Conservation (phyloP, 2,797 vertebrate species). For the Pipistrellus kuhlii region DNA sequence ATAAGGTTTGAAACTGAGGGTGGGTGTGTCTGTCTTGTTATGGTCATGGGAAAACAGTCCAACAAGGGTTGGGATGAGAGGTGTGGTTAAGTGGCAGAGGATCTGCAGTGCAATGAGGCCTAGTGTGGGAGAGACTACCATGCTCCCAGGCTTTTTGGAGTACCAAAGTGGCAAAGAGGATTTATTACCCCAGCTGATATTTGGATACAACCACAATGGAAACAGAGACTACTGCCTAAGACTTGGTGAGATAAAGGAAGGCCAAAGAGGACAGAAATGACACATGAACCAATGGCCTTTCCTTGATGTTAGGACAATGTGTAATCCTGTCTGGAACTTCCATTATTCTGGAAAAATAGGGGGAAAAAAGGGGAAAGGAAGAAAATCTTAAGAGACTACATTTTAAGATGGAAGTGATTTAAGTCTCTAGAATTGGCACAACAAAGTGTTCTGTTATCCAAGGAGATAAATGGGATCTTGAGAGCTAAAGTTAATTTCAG, state of each 20-base stretch:
- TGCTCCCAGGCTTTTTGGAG: background rate
- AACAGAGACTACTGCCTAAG: background rate
- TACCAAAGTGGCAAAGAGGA: background rate
- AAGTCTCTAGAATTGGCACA: background rate
- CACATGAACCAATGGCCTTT: background rate
- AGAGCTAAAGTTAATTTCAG: constrained; percentile 57
- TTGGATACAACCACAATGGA: background rate
- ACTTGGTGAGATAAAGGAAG: background rate
- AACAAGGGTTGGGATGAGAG: background rate
- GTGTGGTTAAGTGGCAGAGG: background rate
- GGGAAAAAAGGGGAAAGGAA: background rate
- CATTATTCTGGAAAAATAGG: background rate
- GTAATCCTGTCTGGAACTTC: background rate
- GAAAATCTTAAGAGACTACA: background rate
- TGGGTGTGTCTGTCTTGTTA: background rate
- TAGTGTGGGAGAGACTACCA: background rate
- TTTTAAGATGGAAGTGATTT: background rate
- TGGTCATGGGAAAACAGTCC: background rate
- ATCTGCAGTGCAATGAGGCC: background rate
- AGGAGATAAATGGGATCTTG: background rate
- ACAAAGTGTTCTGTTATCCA: background rate
- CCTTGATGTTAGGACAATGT: background rate
- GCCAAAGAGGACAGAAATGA: background rate
- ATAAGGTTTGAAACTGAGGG: background rate
- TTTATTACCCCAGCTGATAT: background rate